Conservation (phyloP, 2,797 vertebrate genomes). For the Clarias laeviceps region DNA sequence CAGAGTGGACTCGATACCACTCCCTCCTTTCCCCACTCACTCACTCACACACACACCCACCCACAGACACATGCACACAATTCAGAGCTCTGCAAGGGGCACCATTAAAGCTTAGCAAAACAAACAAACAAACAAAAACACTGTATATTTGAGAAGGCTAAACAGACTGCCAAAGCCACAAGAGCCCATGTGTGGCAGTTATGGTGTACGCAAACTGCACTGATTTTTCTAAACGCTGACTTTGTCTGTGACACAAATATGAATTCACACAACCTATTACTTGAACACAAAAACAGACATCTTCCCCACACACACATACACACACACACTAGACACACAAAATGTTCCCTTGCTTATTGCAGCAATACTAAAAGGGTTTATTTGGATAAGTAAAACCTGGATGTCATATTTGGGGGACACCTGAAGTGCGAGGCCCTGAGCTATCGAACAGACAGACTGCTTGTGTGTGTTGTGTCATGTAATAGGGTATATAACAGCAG, state of each 20-base stretch:
- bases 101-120: slow-evolving; percentile 8
- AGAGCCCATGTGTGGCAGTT: slow-evolving; percentile 27
- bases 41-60: slow-evolving; percentile 41
- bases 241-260: slow-evolving; percentile 19
- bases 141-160: slow-evolving; percentile 1
- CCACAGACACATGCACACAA: slow-evolving; percentile 39
- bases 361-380: slow-evolving; percentile 52
- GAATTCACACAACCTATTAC: slow-evolving; percentile 10
- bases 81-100: slow-evolving; percentile 30
- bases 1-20: not conserved
- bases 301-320: slow-evolving; percentile 20
- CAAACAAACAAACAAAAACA: slow-evolving; percentile 14
- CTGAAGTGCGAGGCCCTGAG: slow-evolving; percentile 79
- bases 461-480: slow-evolving; percentile 48
- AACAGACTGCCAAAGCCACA: slow-evolving; percentile 30
- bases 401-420: slow-evolving; percentile 66
- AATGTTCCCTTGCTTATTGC: slow-evolving; percentile 52
- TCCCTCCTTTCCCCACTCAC: slow-evolving; percentile 10
- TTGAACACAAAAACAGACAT: slow-evolving; percentile 27
- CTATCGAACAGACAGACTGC: slow-evolving; percentile 62
- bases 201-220: slow-evolving; percentile 7
- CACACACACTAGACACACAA: slow-evolving; percentile 37
- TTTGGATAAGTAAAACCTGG: slow-evolving; percentile 56
- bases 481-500: slow-evolving; percentile 48
- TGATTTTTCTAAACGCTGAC: not conserved